Percentiles rank a stretch among this genome's conserved stretches.
Conservation (phyloP, 2,888 invertebrate genomes). For the Tinea semifulvella region DNA sequence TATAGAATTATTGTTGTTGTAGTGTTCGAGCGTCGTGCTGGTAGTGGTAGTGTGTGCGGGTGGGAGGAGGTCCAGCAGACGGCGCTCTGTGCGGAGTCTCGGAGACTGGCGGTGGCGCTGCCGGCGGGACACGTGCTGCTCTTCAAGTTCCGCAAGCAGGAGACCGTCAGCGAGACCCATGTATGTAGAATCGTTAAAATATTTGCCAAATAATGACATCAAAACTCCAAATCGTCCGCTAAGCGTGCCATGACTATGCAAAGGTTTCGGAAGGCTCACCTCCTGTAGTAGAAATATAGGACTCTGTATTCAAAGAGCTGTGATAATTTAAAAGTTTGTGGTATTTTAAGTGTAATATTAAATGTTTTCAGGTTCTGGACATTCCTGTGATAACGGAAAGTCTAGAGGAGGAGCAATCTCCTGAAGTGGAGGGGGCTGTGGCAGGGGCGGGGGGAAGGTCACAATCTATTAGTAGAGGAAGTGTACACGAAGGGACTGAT, state of each 20-base stretch:
- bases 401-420: constrained; percentile 83
- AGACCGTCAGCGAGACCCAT: constrained; percentile 82
- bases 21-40: constrained; percentile 79
- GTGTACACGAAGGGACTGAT: constrained; percentile 31
- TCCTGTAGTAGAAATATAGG: no score
- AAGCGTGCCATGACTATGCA: no score
- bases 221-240: no score
- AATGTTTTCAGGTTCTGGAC: constrained; percentile 84
- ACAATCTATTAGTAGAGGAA: constrained; percentile 24
- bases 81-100: constrained; percentile 92
- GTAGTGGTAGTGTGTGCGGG: constrained; percentile 32
- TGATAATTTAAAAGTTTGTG: no score
- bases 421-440: constrained; percentile 56
- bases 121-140: constrained; percentile 93
- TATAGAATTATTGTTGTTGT: constrained; percentile 9
- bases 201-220: no score
- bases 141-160: constrained; percentile 94
- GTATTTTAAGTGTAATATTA: not conserved
- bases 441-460: not conserved
- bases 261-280: no score
- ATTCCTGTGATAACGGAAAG: constrained; percentile 78
- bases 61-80: constrained; percentile 86
- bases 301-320: no score
- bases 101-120: constrained; percentile 85
- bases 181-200: no score